Percentiles rank a stretch among this genome's conserved stretches.
phyloP scores from a whole-genome alignment of 2,888 invertebrate species.

The Drosophila borborema region DNA sequence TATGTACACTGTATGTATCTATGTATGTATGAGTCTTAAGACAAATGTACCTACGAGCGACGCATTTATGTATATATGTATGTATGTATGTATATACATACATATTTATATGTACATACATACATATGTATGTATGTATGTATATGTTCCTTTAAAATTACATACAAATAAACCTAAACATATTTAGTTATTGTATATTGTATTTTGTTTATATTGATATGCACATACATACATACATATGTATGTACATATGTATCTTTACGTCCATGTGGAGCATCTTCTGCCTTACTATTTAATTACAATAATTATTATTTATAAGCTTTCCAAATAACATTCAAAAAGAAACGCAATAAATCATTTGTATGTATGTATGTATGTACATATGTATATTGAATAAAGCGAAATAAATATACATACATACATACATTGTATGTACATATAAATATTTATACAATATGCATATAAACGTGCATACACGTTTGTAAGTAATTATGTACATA shows the following conservation, averaged over 20 bases:
- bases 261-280: background rate
- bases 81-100: background rate
- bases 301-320: background rate
- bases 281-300: background rate
- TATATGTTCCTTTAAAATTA: background rate
- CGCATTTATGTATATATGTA: background rate
- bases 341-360: conserved; percentile 1
- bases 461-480: background rate
- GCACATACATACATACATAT: conserved; percentile 1
- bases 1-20: background rate
- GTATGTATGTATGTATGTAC: too few relatives aligned
- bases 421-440: background rate
- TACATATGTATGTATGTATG: background rate
- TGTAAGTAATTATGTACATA: conserved; percentile 11
- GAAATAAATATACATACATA: background rate
- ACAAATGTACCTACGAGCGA: background rate
- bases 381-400: background rate
- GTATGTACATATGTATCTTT: background rate
- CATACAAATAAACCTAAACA: conserved; percentile 2
- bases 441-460: conserved; percentile 26
- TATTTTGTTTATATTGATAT: background rate
- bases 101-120: conserved; percentile 29
- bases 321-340: conserved; percentile 1
- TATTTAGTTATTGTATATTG: conserved; percentile 1
- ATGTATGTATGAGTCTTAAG: background rate